These are phyloP conservation scores for Gnatocerus cornutus DNA, from an alignment of 2,888 invertebrate genomes.

Conservation along the genomic window DNA sequence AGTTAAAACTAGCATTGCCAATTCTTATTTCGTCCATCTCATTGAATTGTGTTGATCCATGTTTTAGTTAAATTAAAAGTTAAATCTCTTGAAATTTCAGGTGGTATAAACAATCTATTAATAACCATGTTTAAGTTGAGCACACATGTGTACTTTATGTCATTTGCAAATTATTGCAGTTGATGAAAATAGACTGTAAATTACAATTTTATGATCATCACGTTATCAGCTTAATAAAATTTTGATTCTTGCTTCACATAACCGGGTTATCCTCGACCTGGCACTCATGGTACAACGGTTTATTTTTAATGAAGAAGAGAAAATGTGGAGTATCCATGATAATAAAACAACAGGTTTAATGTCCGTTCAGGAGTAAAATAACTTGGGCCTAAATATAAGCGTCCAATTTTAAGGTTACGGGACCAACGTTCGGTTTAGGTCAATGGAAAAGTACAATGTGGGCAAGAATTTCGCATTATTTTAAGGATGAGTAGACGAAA, in stretches of 20 bases:
- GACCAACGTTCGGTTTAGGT: slow-evolving; percentile 34
- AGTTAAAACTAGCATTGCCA: too few relatives aligned
- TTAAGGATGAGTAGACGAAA: neutral
- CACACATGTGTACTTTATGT: slow-evolving; percentile 29
- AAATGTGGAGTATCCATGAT: slow-evolving; percentile 13
- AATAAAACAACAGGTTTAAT: slow-evolving; percentile 26
- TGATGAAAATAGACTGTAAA: slow-evolving; percentile 28
- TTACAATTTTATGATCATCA: slow-evolving; percentile 30
- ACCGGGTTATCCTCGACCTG: slow-evolving; percentile 6
- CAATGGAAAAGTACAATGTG: slow-evolving; percentile 28
- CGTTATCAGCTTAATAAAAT: slow-evolving; percentile 17
- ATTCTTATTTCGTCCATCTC: too few relatives aligned
- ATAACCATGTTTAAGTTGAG: slow-evolving; percentile 30
- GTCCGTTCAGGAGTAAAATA: slow-evolving; percentile 5
- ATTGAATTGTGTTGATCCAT: neutral
- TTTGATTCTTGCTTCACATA: slow-evolving; percentile 21
- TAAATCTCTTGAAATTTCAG: slow-evolving; percentile 15
- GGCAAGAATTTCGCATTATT: slow-evolving; percentile 2
- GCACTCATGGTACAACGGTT: slow-evolving; percentile 6
- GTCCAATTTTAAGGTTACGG: slow-evolving; percentile 30
- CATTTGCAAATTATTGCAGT: slow-evolving; percentile 29
- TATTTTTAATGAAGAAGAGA: slow-evolving; percentile 2
- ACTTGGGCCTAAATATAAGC: slow-evolving; percentile 26
- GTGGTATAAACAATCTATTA: slow-evolving; percentile 27
- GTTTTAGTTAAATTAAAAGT: slow-evolving; percentile 12